Evolutionary conservation across 2,888 invertebrate genomes (phyloP).

Genomic region (Iphiclides podalirius): DNA sequence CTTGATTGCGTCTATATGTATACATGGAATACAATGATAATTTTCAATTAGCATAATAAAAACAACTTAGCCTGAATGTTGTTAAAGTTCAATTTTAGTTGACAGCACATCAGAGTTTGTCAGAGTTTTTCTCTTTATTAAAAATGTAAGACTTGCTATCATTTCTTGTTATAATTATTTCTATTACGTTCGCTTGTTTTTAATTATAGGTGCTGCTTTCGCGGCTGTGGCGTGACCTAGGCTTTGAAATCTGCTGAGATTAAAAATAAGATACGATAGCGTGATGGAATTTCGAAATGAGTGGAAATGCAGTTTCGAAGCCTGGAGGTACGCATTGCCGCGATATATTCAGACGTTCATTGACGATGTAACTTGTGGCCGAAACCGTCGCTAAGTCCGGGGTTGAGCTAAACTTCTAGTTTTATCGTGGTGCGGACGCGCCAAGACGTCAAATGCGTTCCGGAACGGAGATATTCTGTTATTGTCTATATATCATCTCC

Average conservation of each 20-base stretch:
- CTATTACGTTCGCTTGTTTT: slow-evolving; percentile 4
- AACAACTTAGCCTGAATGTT: slow-evolving; percentile 6
- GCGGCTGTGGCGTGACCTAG: not conserved
- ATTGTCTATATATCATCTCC: slow-evolving; percentile 43
- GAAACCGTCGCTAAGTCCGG: slow-evolving; percentile 62
- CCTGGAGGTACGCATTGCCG: not conserved
- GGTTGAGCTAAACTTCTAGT: slow-evolving; percentile 52
- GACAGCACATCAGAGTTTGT: slow-evolving; percentile 29
- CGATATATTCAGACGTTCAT: slow-evolving; percentile 28
- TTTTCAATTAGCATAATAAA: slow-evolving; percentile 17
- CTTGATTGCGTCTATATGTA: not conserved
- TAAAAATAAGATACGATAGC: too few relatives aligned
- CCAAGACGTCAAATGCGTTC: slow-evolving; percentile 42
- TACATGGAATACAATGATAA: not conserved
- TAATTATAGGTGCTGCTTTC: slow-evolving; percentile 13
- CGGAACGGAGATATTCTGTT: slow-evolving; percentile 39
- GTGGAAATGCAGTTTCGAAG: not conserved
- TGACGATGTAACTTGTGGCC: slow-evolving; percentile 57
- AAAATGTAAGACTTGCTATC: slow-evolving; percentile 6
- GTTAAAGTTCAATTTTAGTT: slow-evolving; percentile 38
- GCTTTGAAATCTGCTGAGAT: not conserved
- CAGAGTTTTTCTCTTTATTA: not conserved
- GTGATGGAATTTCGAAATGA: too few relatives aligned
- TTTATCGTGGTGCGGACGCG: slow-evolving; percentile 44
- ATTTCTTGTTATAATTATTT: slow-evolving; percentile 11